Evolutionary conservation across 2,888 invertebrate genomes (phyloP), one percentile per base, ranked within the genome.

Genomic region (Mellilla xanthometata): DNA sequence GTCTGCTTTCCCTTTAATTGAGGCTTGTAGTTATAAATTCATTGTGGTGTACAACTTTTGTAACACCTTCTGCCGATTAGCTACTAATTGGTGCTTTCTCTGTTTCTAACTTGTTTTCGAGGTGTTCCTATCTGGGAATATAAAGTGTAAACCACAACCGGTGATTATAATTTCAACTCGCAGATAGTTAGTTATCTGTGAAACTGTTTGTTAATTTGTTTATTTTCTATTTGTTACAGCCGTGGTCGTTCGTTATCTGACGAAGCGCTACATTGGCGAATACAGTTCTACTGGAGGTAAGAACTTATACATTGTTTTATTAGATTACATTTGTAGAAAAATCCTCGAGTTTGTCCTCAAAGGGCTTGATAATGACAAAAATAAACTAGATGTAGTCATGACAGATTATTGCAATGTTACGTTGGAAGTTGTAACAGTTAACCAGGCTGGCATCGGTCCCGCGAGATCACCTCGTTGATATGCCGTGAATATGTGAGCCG

Each of bases 231-330:
- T 82, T 90, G 83, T 94, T 94, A 56, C 92, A 94, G 94, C 94
- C 72, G 93, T 94, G 62, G 94, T 94, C 53, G 94, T 94, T 58
- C 92, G 95, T 62, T 95, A 94, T 78, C 82, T 95, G 69, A 95
- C 95, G 52, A 94, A 94, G 81, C 90, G 95, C 57, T 95, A 94
- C 73, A 95, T 95, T 65, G 94, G 94, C 48, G 95, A 95, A 87
- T 95, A 95, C 90, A 94, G 94, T 78, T 95, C 94, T 33, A 94
- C 93, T 51, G 94, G 93, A 72, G 94, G 94, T 94, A 72, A 93
- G 93, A 74, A 52, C 1, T 19, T 19, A 19, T 19, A 6, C 15
- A 19, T 5, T 19, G 6, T 19, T 19, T 19, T 23, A 19, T 6
- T 19, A 19, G 4, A 1, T 19, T 19, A 6, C 6, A 19, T 19